Base-by-base conservation (phyloP, 2,113 vertebrate genomes). In the Orthonyx spaldingii region DNA sequence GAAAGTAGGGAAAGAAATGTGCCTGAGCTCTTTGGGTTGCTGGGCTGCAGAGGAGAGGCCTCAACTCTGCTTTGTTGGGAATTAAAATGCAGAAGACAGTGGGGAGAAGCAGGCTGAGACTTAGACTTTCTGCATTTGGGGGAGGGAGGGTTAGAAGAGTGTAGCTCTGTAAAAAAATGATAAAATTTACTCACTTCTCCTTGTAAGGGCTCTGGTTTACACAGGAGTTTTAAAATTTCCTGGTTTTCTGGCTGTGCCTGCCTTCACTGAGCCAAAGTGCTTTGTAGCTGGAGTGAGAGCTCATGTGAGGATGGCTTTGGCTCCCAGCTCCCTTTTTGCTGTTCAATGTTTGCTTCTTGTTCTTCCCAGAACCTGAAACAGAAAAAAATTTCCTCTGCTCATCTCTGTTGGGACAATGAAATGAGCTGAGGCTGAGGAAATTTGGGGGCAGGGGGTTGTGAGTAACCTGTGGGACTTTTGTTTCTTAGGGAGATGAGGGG, bases 381-480 rank as follows among this genome's bases (percentile, higher is more conserved):
- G 21, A 74, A 60, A 59, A 82, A 2, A 26, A 47, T 75, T 71
- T 35, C 37, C 32, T 50, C 19, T 65, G 39, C 33, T 92, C 10
- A 19, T 18, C 10, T 49, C 37, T 56, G 55, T 8, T 9, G 33
- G 11, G 39, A 39, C 9, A 39, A 27, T 9, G 37, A 60, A 80
- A 3, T 0, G 37, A 55, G 14, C 5, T 19, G 20, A 88, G 2
- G 28, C 22, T 10, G 70, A 55, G 30, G 42, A 66, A 63, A 59
- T 70, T 2, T n/a, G 14, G 23, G n/a, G 11, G 9, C 1, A 1
- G 11, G n/a, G 8, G 6, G 13, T 8, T 74, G 9, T 53, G 28
- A 44, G 4, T 14, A 42, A 47, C 4, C 9, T 17, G 13, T 49
- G 21, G 21, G 42, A 12, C 1, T 59, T 81, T 16, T 6, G 19